Base-by-base conservation (phyloP, 92 coral and sea anemone genomes). In the Siderastrea radians region DNA sequence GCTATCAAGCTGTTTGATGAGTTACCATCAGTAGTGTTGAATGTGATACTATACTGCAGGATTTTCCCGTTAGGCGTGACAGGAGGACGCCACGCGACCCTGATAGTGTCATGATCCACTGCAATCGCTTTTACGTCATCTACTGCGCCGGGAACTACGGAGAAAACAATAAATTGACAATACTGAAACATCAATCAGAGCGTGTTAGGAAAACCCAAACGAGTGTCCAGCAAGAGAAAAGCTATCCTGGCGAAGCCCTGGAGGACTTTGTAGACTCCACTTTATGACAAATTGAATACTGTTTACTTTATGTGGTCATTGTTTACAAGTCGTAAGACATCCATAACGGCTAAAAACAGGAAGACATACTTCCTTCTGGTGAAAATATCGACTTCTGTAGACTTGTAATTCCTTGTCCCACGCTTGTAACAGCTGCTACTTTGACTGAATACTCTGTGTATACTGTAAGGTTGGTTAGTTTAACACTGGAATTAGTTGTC, bases 301-400 rank as follows among this genome's bases (percentile, higher is more conserved):
- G 38, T 26, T 26, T 26, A 26, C 38, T 26, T 26, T 26, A 26
- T 26, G 38, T 26, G 38, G 38, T 26, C 38, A 26, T 26, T 26
- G 38, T 26, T 26, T 26, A 26, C 38, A 26, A 26, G 38, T 26
- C 38, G 38, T 26, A 26, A 26, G 38, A 26, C 38, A 26, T 26
- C 38, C 38, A 26, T 26, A 26, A 26, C 38, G 38, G 38, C 38
- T 26, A 26, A 26, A 26, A 26, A 26, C 38, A 7, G 45, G 60
- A 62, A 76, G 55, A 74, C 93, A 60, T 81, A 97, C 99, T 93
- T 79, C 98, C 96, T 85, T 97, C 99, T 57, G 61, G 82, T 11
- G 99, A 92, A 16, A 81, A 26, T 48, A 83, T 75, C 51, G 70
- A 16, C 26, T 49, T 82, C 54, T 11, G 80, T 53, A 87, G 87